Conservation (phyloP, 2,888 invertebrate genomes). For the Cosmorhoe ocellata region DNA sequence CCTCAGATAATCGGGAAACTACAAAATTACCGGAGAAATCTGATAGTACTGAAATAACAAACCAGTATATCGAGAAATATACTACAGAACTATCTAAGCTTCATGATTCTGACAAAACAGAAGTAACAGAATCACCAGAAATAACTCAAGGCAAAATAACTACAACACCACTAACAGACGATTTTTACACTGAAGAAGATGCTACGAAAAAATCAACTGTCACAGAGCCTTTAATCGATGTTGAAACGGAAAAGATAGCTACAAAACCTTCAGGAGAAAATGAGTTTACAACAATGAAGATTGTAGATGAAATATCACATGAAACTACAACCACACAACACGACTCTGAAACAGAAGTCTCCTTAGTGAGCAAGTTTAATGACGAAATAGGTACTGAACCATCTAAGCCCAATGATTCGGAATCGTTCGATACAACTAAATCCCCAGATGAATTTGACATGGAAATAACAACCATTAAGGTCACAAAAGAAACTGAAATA, state of each 20-base stretch:
- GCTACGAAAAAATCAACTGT: not conserved
- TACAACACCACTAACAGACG: not conserved
- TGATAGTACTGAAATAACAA: constrained; percentile 1
- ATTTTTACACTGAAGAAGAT: constrained; percentile 8
- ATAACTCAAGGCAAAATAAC: not conserved
- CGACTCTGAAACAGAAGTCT: constrained; percentile 4
- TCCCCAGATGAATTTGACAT: not conserved
- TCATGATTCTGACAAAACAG: not conserved
- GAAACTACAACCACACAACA: not conserved
- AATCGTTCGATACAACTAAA: constrained; percentile 4
- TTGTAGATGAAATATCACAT: constrained; percentile 1
- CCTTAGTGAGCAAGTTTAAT: not conserved
- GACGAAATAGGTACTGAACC: constrained; percentile 14
- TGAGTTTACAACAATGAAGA: constrained; percentile 7
- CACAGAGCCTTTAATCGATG: constrained; percentile 5
- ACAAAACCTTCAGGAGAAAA: constrained; percentile 5
- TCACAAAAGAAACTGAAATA: not conserved
- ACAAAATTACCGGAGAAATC: constrained; percentile 4
- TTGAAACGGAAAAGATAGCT: not conserved
- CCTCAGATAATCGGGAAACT: not conserved
- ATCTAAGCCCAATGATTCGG: not conserved
- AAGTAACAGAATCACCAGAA: constrained; percentile 4
- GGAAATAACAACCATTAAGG: constrained; percentile 4
- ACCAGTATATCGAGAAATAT: constrained; percentile 4
- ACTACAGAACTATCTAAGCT: constrained; percentile 1